These are phyloP conservation scores for Sus scrofa DNA, from an alignment of 2,113 vertebrate genomes.

Conservation along the genomic window T2T-Sscrofa CM000814.6:137353001-137353500, in stretches of 20 bases:
- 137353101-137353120: neutral
- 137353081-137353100: neutral
- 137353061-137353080: too few species aligned
- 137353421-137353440: neutral
- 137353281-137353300: neutral
- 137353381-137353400: neutral
- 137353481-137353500: conserved; percentile 18
- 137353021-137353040: neutral
- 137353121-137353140: neutral
- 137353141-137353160: neutral
- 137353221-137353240: neutral
- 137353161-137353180: neutral
- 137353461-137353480: conserved; percentile 4
- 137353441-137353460: neutral
- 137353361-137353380: neutral
- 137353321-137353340: neutral
- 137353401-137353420: conserved; percentile 7
- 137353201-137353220: neutral
- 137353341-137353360: neutral
- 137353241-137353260: neutral
- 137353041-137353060: neutral
- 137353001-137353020: neutral
- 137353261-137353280: neutral
- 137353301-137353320: neutral
- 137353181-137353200: neutral